Evolutionary conservation across 2,797 vertebrate genomes (phyloP), one percentile per base, ranked within the genome.

Genomic region (Microtus agrestis): DNA sequence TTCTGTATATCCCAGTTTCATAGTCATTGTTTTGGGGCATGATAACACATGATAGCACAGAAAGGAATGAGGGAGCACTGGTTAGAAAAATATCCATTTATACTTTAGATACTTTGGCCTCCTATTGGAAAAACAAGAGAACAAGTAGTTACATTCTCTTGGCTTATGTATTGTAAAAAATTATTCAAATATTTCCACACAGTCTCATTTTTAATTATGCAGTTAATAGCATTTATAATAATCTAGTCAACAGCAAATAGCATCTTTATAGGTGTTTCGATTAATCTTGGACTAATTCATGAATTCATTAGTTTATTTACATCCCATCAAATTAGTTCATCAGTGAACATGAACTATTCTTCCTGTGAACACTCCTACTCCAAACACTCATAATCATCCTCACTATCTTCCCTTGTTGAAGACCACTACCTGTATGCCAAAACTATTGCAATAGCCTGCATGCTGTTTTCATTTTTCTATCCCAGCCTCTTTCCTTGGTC

Each of bases 181-280:
- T 3, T 40, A 61, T 61, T 90, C 31, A 56, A 73, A 73, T 94
- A 92, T 93, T 86, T 95, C 46, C 31, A 59, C 34, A 34, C 48
- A 25, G 6, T 51, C 15, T 95, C 56, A 89, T 3, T 76, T 59
- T 54, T 88, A 29, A 25, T 48, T 27, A 96, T 17, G 17, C 19
- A 86, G 25, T 71, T 87, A 86, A 86, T 74, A 91, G n/a, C 48
- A 71, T 65, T 69, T 76, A 37, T 14, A 63, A 81, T 73, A 79
- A 89, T 46, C 46, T 63, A 89, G 10, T 71, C 74, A 89, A 92
- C 27, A 93, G 43, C 27, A 96, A 89, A 89, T 54, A 69, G 19
- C 48, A 84, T 79, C 46, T 95, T 92, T 67, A 8, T 1, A 93
- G 87, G 21, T 88, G 14, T 5, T 88, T 37, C 87, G 67, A 37